These are phyloP conservation scores for Corella eumyota DNA, from an alignment of 23 tunicate genomes.

Conservation along the genomic window DNA sequence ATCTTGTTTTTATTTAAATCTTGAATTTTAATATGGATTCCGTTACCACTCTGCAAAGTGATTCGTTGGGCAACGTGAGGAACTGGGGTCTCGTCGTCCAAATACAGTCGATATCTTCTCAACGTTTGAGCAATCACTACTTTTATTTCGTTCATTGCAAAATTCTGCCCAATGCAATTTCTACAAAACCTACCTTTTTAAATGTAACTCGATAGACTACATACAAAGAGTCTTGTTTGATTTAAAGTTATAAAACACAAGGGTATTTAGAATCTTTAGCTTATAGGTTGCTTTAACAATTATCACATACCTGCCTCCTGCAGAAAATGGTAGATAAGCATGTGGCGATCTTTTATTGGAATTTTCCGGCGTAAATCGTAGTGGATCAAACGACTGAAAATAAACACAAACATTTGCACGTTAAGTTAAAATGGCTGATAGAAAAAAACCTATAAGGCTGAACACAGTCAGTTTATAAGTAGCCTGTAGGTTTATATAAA, in stretches of 20 bases:
- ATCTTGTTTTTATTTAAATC: too few species aligned
- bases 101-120: slow-evolving; percentile 6
- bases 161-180: slow-evolving; percentile 16
- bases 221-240: neutral
- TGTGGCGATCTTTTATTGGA: slow-evolving; percentile 9
- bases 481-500: neutral
- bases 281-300: neutral
- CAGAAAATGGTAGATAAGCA: slow-evolving; percentile 14
- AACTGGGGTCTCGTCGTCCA: slow-evolving; percentile 10
- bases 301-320: neutral
- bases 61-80: slow-evolving; percentile 6
- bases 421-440: neutral
- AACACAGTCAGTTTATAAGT: neutral
- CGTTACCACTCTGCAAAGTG: slow-evolving; percentile 13
- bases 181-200: too few species aligned
- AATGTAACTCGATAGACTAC: too few species aligned
- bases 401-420: neutral
- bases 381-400: slow-evolving; percentile 4
- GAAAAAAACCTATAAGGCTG: neutral
- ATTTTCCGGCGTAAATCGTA: slow-evolving; percentile 10
- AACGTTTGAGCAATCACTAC: slow-evolving; percentile 23
- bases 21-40: slow-evolving; percentile 15
- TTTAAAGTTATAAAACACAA: neutral
- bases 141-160: too few species aligned
- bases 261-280: too few species aligned